Base-by-base conservation (phyloP, 2,113 vertebrate genomes). In the Pyrgilauda ruficollis region DNA sequence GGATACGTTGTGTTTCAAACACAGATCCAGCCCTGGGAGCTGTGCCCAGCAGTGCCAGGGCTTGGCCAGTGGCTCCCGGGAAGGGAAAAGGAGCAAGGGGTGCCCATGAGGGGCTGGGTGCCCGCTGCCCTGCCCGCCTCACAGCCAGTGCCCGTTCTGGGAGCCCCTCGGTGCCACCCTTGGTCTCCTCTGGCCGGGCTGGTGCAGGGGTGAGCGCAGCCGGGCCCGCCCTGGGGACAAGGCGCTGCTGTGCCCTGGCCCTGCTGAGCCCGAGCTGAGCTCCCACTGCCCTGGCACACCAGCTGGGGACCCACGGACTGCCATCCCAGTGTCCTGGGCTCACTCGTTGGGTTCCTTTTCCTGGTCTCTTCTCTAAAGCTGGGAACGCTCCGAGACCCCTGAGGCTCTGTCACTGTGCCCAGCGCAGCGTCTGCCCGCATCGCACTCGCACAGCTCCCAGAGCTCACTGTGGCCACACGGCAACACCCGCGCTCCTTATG, bases 1-100 rank as follows among this genome's bases (percentile, higher is more conserved):
- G 61, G 39, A 6, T n/a, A 46, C 11, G 37, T 1, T 53, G 15
- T 30, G 3, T 28, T 43, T 22, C 5, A 10, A 20, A 22, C 0
- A 1, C 10, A 4, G 10, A 2, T 20, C 68, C 79, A 49, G 56
- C 55, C 31, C 21, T 3, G 22, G n/a, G 14, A 55, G 55, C 44
- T 31, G 63, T 31, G 53, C 39, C 55, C 62, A 41, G 63, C 41
- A 6, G 23, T 10, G 15, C 49, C 43, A 43, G 43, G 35, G 44
- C 76, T 33, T 5, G 37, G 66, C 64, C 63, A n/a, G 50, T 2
- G 2, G 70, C 50, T 20, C 43, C n/a, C 0, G 19, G 31, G 7
- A 44, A 17, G 46, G 59, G 12, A 35, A 15, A 7, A 58, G 53
- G 7, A 53, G n/a, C 53, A 10, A 4, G 24, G 44, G 23, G 16